Base-by-base conservation (phyloP, 1,140 invertebrate genomes). In the Forficula auricularia region DNA sequence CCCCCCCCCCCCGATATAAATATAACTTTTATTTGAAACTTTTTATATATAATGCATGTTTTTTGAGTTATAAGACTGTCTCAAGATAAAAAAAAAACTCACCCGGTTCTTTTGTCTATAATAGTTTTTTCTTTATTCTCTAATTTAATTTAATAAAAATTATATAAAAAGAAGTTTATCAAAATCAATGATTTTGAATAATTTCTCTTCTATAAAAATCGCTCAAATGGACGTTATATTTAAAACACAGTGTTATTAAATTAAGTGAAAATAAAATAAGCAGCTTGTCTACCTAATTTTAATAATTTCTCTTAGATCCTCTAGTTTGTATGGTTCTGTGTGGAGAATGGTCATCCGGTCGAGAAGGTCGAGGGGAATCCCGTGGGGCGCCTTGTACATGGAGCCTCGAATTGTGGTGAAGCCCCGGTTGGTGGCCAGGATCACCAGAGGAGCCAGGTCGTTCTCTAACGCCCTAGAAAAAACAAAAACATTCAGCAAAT, bases 401-500 rank as follows among this genome's bases (percentile, higher is more conserved):
- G 94, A 98, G 16, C 92, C 95, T 43, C 95, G 70, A 51, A 99
- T 98, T 46, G 79, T 76, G 0, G 92, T 96, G 34, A 97, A 92
- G 40, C 92, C 94, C 49, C 92, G 72, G 64, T 99, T 98, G n/a
- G 94, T 98, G 1, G 95, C 95, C 86, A 98, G 96, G 7, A 98
- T 91, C 2, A 98, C 79, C 18, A 98, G 80, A 0, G 95, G 95
- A 0, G 94, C 83, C 73, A 97, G 92, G 54, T 98, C 94, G 50
- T 84, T 85, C 57, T 99, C 95, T 16, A 99, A 61, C 0, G 92
- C 92, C 36, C 94, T 27, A 27, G 22, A 27, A 27, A 27, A 27
- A 27, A 27, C 22, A 27, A 27, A n/a, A 27, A 27, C 22, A 27
- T 27, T 27, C 22, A 27, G 22, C 22, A 27, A 27, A 27, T 27